Evolutionary conservation across 2,888 invertebrate genomes (phyloP).

Genomic region (Pristionchus fissidentatus): DNA sequence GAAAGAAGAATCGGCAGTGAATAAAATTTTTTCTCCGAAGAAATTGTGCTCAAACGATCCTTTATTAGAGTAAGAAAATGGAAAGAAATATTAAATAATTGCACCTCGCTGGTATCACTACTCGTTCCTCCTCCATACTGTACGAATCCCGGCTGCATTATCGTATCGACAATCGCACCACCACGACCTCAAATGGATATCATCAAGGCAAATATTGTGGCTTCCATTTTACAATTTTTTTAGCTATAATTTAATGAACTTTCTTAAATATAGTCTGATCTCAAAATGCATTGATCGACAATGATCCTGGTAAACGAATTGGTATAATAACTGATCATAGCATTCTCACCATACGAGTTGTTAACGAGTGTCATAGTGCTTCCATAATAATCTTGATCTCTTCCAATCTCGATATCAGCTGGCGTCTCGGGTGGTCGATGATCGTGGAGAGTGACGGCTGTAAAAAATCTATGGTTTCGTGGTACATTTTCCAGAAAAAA

Average conservation of each 20-base stretch:
- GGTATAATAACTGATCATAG: too few species aligned
- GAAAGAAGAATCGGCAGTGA: background rate
- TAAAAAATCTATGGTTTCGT: background rate
- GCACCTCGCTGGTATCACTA: slow-evolving; percentile 41
- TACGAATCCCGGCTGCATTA: slow-evolving; percentile 60
- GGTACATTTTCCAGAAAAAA: background rate
- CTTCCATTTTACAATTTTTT: too few species aligned
- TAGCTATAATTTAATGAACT: too few species aligned
- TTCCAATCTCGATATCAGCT: slow-evolving; percentile 28
- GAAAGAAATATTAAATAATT: background rate
- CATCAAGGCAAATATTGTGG: too few species aligned
- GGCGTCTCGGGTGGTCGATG: slow-evolving; percentile 44
- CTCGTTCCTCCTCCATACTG: slow-evolving; percentile 53
- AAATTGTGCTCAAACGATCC: background rate
- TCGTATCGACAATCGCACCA: slow-evolving; percentile 59
- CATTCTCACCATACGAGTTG: slow-evolving; percentile 34
- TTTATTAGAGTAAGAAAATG: background rate
- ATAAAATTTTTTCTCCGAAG: background rate
- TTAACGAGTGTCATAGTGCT: slow-evolving; percentile 45
- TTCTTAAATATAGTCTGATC: background rate
- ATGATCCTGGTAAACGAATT: too few species aligned
- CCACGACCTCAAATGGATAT: slow-evolving; percentile 45
- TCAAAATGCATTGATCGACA: too few species aligned
- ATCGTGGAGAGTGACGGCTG: slow-evolving; percentile 41
- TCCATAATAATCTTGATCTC: slow-evolving; percentile 34